These are phyloP conservation scores for Catharus fuscescens DNA, from an alignment of 2,113 vertebrate genomes.

Conservation along the genomic window DNA sequence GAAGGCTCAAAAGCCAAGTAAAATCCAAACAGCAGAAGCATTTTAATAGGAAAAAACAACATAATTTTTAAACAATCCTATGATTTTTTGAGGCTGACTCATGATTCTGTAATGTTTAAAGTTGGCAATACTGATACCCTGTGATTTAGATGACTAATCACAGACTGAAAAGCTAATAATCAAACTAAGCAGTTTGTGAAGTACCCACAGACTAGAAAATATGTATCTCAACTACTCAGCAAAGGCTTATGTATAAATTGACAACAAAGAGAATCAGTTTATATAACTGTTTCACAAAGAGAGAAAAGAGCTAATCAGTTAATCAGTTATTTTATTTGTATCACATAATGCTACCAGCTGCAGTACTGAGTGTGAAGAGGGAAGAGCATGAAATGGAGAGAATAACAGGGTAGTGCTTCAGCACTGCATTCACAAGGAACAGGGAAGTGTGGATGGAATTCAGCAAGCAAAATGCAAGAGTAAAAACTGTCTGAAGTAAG, in stretches of 20 bases:
- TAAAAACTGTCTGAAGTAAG: neutral
- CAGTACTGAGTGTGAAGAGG: neutral
- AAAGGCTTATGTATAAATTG: slow-evolving; percentile 58
- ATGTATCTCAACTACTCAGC: slow-evolving; percentile 56
- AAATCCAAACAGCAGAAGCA: slow-evolving; percentile 6
- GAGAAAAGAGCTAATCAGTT: slow-evolving; percentile 65
- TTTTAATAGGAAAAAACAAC: slow-evolving; percentile 11
- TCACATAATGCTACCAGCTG: slow-evolving; percentile 56
- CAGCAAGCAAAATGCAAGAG: neutral
- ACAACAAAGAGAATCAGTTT: slow-evolving; percentile 64
- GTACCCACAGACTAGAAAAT: slow-evolving; percentile 57
- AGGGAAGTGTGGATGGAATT: neutral
- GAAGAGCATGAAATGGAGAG: neutral
- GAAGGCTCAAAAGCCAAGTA: neutral
- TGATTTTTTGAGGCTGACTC: slow-evolving; percentile 65
- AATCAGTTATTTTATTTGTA: slow-evolving; percentile 69
- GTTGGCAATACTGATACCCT: slow-evolving; percentile 60
- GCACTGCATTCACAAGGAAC: neutral
- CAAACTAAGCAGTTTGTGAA: slow-evolving; percentile 70
- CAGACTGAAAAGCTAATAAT: slow-evolving; percentile 66
- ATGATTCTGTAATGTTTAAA: slow-evolving; percentile 62
- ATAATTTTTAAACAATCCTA: slow-evolving; percentile 41
- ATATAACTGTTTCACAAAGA: slow-evolving; percentile 34
- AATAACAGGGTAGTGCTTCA: neutral
- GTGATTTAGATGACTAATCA: slow-evolving; percentile 71